Evolutionary conservation across 2,888 invertebrate genomes (phyloP).

Genomic region (Ophion slaviceki): DNA sequence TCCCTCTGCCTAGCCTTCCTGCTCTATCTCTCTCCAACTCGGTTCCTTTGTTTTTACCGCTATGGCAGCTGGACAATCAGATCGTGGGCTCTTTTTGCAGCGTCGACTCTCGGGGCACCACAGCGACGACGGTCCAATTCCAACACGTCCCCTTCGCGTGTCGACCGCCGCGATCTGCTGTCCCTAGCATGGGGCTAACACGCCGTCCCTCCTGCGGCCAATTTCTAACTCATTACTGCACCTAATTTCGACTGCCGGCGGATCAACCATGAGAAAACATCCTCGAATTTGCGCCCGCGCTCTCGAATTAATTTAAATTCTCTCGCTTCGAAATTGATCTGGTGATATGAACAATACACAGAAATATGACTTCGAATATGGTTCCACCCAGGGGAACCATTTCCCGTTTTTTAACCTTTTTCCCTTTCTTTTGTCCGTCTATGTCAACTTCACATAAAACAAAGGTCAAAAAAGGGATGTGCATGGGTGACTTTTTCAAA

Average conservation of each 20-base stretch:
- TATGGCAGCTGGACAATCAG: constrained; percentile 47
- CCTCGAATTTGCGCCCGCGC: not conserved
- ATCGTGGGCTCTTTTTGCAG: constrained; percentile 61
- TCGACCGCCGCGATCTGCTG: constrained; percentile 37
- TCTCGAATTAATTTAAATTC: not conserved
- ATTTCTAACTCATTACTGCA: constrained; percentile 42
- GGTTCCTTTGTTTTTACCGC: constrained; percentile 71
- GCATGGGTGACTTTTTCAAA: not conserved
- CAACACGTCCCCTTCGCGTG: constrained; percentile 61
- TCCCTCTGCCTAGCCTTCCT: constrained; percentile 22
- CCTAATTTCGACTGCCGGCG: constrained; percentile 5
- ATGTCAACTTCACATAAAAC: not conserved
- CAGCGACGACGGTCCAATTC: constrained; percentile 66
- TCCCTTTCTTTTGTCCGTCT: not conserved
- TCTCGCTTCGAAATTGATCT: not conserved
- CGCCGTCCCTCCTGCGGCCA: constrained; percentile 15
- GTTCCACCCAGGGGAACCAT: not conserved
- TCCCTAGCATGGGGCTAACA: not conserved
- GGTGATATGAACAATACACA: not conserved
- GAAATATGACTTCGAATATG: not conserved
- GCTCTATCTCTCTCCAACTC: constrained; percentile 1
- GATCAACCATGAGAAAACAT: constrained; percentile 6
- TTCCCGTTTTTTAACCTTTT: not conserved
- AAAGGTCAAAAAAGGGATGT: not conserved
- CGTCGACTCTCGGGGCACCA: constrained; percentile 59